These are phyloP conservation scores for Hemithea aestivaria DNA, from an alignment of 2,888 invertebrate genomes.

Conservation along the genomic window DNA sequence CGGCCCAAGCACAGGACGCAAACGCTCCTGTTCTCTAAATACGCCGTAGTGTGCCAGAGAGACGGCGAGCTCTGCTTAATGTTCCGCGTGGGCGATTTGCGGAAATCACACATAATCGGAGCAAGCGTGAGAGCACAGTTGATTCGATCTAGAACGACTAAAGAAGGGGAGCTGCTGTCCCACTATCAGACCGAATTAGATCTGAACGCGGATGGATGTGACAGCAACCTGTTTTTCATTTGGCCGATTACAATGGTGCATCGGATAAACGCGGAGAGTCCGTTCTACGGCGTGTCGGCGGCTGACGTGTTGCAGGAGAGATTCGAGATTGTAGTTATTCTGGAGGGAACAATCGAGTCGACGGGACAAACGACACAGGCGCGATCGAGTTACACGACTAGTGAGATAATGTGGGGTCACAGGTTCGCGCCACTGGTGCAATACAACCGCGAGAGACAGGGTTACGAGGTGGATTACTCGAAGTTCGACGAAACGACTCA, in stretches of 20 bases:
- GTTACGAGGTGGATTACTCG: conserved; percentile 89
- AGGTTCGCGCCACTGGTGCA: conserved; percentile 86
- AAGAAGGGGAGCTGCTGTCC: conserved; percentile 90
- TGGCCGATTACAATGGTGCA: conserved; percentile 97
- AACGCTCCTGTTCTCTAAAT: conserved; percentile 91
- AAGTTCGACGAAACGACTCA: conserved; percentile 89
- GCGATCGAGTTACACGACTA: conserved; percentile 86
- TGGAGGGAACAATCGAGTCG: conserved; percentile 90
- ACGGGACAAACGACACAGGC: conserved; percentile 88
- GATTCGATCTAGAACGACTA: conserved; percentile 88
- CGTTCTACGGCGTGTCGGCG: conserved; percentile 91
- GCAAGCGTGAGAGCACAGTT: conserved; percentile 91
- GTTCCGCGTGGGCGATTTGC: conserved; percentile 94
- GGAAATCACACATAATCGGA: conserved; percentile 94
- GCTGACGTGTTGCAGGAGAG: conserved; percentile 89
- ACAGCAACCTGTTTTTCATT: conserved; percentile 92
- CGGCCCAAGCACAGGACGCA: conserved; percentile 94
- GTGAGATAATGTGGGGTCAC: conserved; percentile 90
- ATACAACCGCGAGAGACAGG: conserved; percentile 86
- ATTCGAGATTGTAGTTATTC: conserved; percentile 89
- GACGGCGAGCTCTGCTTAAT: conserved; percentile 90
- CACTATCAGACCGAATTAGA: conserved; percentile 89
- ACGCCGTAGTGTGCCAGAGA: conserved; percentile 90
- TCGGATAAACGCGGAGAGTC: conserved; percentile 88
- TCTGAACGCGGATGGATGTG: conserved; percentile 86